phyloP scores from a whole-genome alignment of 2,113 vertebrate species.

The Probosciger aterrimus region DNA sequence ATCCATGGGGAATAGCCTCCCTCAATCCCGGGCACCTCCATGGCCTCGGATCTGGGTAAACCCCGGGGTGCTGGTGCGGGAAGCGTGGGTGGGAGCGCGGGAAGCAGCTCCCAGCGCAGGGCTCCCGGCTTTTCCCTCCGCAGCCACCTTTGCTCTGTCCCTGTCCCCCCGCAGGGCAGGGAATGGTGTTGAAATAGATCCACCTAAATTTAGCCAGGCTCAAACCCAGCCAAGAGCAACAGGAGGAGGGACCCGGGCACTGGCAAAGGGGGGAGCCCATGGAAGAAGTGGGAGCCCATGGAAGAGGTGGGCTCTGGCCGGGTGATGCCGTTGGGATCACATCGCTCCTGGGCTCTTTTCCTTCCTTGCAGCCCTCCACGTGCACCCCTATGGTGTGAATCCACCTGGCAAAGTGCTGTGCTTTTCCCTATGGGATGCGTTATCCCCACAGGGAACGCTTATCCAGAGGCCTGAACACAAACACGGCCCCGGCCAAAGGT shows the following conservation, averaged over 20 bases:
- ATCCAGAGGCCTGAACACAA: background rate
- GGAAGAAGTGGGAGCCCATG: background rate
- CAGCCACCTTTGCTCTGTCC: constrained; percentile 3
- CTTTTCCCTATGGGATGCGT: background rate
- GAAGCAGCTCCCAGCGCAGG: background rate
- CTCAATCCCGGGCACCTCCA: background rate
- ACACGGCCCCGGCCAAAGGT: fast-evolving
- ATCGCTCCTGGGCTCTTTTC: background rate
- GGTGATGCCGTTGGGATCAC: background rate
- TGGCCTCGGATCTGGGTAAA: fast-evolving
- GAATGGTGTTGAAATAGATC: constrained; percentile 21
- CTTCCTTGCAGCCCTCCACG: background rate
- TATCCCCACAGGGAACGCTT: background rate
- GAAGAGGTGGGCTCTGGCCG: background rate
- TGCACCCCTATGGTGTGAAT: fast-evolving
- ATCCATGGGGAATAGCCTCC: background rate
- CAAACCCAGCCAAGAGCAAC: background rate
- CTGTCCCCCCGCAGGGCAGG: background rate
- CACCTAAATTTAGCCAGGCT: constrained; percentile 59
- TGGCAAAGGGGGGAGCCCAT: background rate
- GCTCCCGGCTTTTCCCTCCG: background rate
- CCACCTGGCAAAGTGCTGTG: fast-evolving
- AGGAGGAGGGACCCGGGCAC: background rate
- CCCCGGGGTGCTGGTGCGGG: background rate
- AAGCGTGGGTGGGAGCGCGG: fast-evolving